Conservation (phyloP, 2,888 invertebrate species). For the Diploptera punctata region DNA sequence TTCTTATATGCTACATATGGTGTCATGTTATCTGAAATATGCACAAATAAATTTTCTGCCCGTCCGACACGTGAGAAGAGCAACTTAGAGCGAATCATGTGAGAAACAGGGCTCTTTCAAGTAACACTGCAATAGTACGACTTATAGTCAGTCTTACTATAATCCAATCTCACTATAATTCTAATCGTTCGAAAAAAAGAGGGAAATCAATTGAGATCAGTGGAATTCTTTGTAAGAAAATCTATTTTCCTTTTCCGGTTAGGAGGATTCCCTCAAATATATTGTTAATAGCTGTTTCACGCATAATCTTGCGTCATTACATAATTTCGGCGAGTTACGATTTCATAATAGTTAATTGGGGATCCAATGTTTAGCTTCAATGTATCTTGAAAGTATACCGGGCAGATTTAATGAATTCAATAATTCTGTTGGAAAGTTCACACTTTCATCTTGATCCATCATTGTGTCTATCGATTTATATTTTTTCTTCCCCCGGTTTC, state of each 20-base stretch:
- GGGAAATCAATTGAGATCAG: slow-evolving; percentile 5
- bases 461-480: slow-evolving; percentile 18
- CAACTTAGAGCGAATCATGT: slow-evolving; percentile 10
- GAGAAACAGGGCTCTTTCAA: slow-evolving; percentile 22
- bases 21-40: background rate
- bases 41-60: slow-evolving; percentile 6
- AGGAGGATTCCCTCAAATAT: background rate
- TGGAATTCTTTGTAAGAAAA: slow-evolving; percentile 20
- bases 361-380: background rate
- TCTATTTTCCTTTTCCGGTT: slow-evolving; percentile 12
- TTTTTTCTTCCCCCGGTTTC: background rate
- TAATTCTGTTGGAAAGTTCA: slow-evolving; percentile 15
- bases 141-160: slow-evolving; percentile 3
- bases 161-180: slow-evolving; percentile 4
- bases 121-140: background rate
- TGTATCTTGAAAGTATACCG: background rate
- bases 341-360: slow-evolving; percentile 13
- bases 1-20: background rate
- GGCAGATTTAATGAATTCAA: slow-evolving; percentile 4
- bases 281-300: slow-evolving; percentile 15
- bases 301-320: slow-evolving; percentile 16
- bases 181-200: background rate
- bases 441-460: slow-evolving; percentile 16
- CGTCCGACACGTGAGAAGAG: slow-evolving; percentile 8
- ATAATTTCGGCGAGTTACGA: background rate